Base-by-base conservation (phyloP, 2,113 vertebrate genomes). In the Apodemus speciosus region DNA sequence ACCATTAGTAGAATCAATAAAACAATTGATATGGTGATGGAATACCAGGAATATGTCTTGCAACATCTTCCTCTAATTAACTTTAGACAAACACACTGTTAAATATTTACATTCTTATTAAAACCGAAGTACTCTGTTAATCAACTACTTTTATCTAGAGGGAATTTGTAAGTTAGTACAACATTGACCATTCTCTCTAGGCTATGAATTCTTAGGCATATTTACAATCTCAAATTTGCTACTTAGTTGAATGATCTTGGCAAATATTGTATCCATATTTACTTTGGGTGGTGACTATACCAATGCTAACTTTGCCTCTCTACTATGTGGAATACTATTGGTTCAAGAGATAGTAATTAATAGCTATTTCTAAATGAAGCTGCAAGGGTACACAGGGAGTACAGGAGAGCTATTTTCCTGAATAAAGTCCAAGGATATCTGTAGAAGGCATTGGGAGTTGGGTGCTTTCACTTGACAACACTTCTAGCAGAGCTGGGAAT, bases 381-480 rank as follows among this genome's bases (percentile, higher is more conserved):
- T 21, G 18, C 40, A 46, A 0, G 25, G 0, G 0, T 25, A 13
- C n/a, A 56, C 8, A 66, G 38, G 23, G 32, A 68, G 9, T n/a
- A 85, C 73, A 23, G 40, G 0, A 7, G 5, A 20, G 38, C 11
- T 1, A 23, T 53, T 85, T 81, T 40, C 32, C 38, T 81, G 16
- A 53, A 53, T 14, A 77, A 68, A 25, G 9, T 30, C 9, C 56
- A 35, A 72, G 9, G 23, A 25, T 2, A 51, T 6, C 1, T 46
- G 3, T 20, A 27, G 18, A 32, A 20, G 62, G 32, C 15, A 56
- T 32, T 56, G 9, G 21, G 10, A 60, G 1, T 10, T 27, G 73
- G 21, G 23, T 5, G 2, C 0, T 51, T 3, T 10, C 21, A 7
- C 0, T 6, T 62, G 32, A 14, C 0, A 21, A 14, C 13, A 58